Evolutionary conservation across 2,888 invertebrate species (phyloP).

Genomic region (Heliconius sara): DNA sequence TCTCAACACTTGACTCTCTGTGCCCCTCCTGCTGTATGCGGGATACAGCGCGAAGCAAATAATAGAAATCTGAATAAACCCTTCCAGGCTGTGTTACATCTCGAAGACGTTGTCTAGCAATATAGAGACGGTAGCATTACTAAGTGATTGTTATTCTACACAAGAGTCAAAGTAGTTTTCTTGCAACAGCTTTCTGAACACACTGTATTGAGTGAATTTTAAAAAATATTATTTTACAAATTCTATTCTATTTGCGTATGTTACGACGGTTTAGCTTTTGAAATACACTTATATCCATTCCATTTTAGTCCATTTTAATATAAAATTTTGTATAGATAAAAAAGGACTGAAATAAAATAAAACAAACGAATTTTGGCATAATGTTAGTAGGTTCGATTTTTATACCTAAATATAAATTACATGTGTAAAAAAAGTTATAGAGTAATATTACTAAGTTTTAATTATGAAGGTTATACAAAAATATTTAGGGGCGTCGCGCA

Average conservation of each 20-base stretch:
- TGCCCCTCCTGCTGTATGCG: background rate
- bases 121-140: constrained; percentile 12
- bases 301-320: too few relatives aligned
- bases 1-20: too few relatives aligned
- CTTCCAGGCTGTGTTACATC: background rate
- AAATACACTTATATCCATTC: too few relatives aligned
- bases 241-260: background rate
- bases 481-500: too few relatives aligned
- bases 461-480: too few relatives aligned
- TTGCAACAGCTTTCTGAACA: constrained; percentile 9
- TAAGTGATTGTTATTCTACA: constrained; percentile 20
- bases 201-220: background rate
- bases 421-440: too few relatives aligned
- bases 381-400: too few relatives aligned
- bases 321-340: too few relatives aligned
- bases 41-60: background rate
- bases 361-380: too few relatives aligned
- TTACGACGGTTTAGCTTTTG: background rate
- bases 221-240: constrained; percentile 12
- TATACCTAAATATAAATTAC: too few relatives aligned
- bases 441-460: too few relatives aligned
- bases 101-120: background rate
- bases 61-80: background rate
- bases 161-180: constrained; percentile 14
- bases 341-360: too few relatives aligned